Evolutionary conservation across 2,888 invertebrate species (phyloP), one percentile per base, ranked within the genome.

Genomic region (Slavum lentiscoides): DNA sequence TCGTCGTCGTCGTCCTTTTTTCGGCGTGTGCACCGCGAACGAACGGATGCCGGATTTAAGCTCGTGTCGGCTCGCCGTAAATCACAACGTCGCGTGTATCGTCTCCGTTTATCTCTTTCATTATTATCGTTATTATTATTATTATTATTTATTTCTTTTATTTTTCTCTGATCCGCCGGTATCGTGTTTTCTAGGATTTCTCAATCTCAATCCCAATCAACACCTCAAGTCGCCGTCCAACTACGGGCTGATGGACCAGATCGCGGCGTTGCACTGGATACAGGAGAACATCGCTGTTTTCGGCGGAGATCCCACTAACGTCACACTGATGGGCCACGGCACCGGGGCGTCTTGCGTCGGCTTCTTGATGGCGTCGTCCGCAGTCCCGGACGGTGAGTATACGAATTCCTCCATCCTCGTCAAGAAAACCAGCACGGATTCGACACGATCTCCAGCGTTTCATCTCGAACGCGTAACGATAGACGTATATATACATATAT

Each of bases 191-290:
- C 30, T 72, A 95, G 95, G 95, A 85, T 95, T 95, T 87, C 90
- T 95, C 82, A 95, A 95, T 86, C 94, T 94, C 82, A 93, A 95
- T 85, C 93, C 93, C 49, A 94, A 94, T 87, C 92, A 94, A 84
- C 94, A 92, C 87, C 91, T 93, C 64, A 91, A 93, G 83, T 93
- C 94, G 55, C 94, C 95, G 66, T 94, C 95, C 70, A 98, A 98
- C 89, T 97, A 97, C 87, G 98, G 98, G n/a, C 91, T 98, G 77
- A 95, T 97, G 93, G 98, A 98, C 88, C 95, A 97, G 88, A 94
- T 97, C 61, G 84, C 84, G 1, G 84, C 84, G 1, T 68, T 84
- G 37, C 84, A 84, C 43, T 84, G 98, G 97, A 91, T 98, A 83
- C 94, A 96, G 86, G 96, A 96, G 87, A 97, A 98, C 87, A 95